A percentile compares a stretch with the other conserved stretches of the same genome.
Conservation (phyloP, 2,797 vertebrate species). For the Squalus acanthias region DNA sequence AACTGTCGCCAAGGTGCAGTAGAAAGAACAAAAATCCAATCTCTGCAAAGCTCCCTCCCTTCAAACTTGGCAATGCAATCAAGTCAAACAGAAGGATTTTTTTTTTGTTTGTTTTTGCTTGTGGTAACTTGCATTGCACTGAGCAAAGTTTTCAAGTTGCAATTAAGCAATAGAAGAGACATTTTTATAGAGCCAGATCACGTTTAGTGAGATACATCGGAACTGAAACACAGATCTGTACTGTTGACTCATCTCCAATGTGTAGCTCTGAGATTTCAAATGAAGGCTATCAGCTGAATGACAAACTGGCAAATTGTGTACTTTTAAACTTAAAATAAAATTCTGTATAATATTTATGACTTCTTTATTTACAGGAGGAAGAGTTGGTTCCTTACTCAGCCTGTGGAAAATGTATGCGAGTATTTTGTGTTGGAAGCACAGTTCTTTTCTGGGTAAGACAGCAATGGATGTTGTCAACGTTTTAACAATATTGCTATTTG, state of each 20-base stretch:
- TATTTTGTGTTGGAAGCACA: slow-evolving; percentile 76
- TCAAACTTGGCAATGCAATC: background rate
- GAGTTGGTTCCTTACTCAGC: slow-evolving; percentile 75
- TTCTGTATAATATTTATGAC: background rate
- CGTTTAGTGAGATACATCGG: background rate
- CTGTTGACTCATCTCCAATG: background rate
- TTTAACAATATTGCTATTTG: background rate
- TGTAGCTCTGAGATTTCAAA: background rate
- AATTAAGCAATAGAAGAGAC: background rate
- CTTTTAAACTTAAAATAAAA: background rate
- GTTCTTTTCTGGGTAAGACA: slow-evolving; percentile 85
- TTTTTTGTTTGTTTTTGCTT: background rate
- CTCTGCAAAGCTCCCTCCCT: background rate
- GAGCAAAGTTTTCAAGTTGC: background rate
- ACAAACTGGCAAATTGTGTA: background rate
- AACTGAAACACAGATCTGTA: background rate
- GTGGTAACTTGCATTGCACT: background rate
- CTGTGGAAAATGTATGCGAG: slow-evolving; percentile 71
- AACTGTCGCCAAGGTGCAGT: background rate
- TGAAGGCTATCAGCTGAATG: background rate
- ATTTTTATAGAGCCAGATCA: background rate
- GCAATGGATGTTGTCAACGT: background rate
- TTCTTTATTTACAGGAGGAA: slow-evolving; percentile 60
- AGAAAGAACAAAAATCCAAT: background rate
- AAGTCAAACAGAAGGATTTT: background rate